Percentiles rank a stretch among this genome's conserved stretches.
Conservation (phyloP, 2,113 vertebrate species). For the Aviceda subcristata region DNA sequence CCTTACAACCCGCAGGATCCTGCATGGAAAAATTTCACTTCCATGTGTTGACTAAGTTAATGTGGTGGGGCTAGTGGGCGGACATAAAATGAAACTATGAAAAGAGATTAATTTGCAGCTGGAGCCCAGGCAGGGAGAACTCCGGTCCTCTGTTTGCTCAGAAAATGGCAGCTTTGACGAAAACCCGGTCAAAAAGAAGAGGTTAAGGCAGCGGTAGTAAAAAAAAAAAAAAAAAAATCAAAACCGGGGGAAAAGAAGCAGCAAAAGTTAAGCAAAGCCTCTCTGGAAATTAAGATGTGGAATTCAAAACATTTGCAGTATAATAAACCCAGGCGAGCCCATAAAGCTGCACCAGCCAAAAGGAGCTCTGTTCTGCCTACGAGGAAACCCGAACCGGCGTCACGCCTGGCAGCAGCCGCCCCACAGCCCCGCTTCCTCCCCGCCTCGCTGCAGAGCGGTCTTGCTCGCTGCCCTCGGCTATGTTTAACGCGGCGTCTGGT, state of each 20-base stretch:
- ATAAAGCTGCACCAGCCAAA: conserved; percentile 42
- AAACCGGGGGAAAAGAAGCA: not conserved
- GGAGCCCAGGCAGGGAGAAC: conserved; percentile 24
- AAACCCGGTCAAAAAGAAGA: not conserved
- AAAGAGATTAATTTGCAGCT: conserved; percentile 56
- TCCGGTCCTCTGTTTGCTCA: not conserved
- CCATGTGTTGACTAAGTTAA: conserved; percentile 52
- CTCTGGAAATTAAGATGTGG: conserved; percentile 53
- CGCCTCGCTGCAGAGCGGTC: not conserved
- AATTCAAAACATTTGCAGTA: conserved; percentile 62
- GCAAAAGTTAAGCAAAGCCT: conserved; percentile 31
- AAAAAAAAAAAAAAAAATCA: not conserved
- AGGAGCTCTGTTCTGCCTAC: conserved; percentile 36
- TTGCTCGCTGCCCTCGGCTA: conserved; percentile 16
- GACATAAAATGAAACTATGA: conserved; percentile 41
- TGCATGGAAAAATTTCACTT: conserved; percentile 62
- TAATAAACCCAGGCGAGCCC: conserved; percentile 48
- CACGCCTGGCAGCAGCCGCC: conserved; percentile 37
- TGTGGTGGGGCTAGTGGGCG: conserved; percentile 10
- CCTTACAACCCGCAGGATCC: conserved; percentile 13
- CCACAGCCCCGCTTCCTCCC: conserved; percentile 26
- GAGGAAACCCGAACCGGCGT: conserved; percentile 38
- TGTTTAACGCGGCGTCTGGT: conserved; percentile 14
- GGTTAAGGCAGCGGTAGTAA: not conserved
- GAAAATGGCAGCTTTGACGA: conserved; percentile 18